Evolutionary conservation across 2,113 vertebrate species (phyloP).

Genomic region (Parotia lawesii): DNA sequence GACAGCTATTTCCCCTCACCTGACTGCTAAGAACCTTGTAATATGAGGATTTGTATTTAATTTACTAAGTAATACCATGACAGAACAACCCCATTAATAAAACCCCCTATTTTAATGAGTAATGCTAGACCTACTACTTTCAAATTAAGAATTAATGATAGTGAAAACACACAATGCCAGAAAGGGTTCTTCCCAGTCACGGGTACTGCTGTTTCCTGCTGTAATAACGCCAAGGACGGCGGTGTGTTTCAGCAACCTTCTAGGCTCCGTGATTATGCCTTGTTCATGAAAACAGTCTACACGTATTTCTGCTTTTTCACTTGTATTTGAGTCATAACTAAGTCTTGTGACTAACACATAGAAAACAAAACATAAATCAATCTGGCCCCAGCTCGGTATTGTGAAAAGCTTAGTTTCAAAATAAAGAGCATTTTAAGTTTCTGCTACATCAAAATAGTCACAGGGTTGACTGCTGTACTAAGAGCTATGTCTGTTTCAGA

Average conservation of each 20-base stretch:
- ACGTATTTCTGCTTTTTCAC: background rate
- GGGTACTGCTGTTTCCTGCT: background rate
- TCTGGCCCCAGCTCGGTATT: accelerated
- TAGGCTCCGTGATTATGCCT: background rate
- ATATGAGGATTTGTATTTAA: background rate
- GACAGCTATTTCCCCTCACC: background rate
- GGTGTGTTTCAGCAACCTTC: background rate
- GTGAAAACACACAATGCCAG: background rate
- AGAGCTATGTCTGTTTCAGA: background rate
- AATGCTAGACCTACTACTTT: background rate
- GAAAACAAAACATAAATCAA: background rate
- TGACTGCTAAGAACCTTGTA: background rate
- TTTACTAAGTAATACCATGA: background rate
- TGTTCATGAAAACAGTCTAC: background rate
- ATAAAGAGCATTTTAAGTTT: background rate
- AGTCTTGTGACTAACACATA: background rate
- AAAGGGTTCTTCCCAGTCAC: background rate
- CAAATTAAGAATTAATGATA: background rate
- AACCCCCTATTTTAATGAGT: background rate
- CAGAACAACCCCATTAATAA: background rate
- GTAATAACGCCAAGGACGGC: background rate
- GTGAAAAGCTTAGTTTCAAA: background rate
- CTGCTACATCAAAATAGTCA: background rate
- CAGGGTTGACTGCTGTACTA: background rate
- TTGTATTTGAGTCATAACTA: background rate